Base-by-base conservation (phyloP, 2,888 invertebrate genomes). In the Halictus quadricinctus region DNA sequence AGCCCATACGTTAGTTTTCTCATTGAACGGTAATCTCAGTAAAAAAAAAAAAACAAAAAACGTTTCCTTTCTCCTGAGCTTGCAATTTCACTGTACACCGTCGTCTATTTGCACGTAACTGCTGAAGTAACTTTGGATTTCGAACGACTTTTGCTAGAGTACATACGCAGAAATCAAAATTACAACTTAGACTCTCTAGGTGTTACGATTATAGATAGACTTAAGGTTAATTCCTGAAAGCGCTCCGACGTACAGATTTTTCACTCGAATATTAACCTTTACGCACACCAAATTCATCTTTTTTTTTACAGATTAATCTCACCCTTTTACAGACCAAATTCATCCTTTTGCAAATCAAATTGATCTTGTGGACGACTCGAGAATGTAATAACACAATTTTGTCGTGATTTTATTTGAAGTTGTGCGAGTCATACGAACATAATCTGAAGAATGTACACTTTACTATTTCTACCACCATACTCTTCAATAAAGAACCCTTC, bases 161-260 rank as follows among this genome's bases (percentile, higher is more conserved):
- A 83, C 29, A 15, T 69, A 48, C 15, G 58, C 46, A 41, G 41
- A 79, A 84, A 84, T 84, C 84, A 84, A 84, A 88, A 84, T 77
- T 84, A 74, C 25, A 70, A 78, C 54, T 58, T 88, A 80, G 29
- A 79, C 73, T 72, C 46, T 69, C 12, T 85, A 85, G 74, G 43
- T 80, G 10, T 80, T 84, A 80, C 29, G 21, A 70, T 41, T 50
- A 74, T 48, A 66, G 12, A 36, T 80, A 79, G 74, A 72, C 48
- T 43, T 76, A 77, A 79, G 75, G 58, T 58, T 41, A 29, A 76
- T 58, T 54, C 29, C 50, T 12, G 21, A 76, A 36, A 25, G 41
- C 18, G 12, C 74, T 43, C 1, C n/a, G 21, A 58, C 12, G 12
- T 58, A 58, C n/a, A 12, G 58, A n/a, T 12, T 58, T 58, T 58